Conservation (phyloP, 1,140 invertebrate genomes). For the Ceratosolen fusciceps region DNA sequence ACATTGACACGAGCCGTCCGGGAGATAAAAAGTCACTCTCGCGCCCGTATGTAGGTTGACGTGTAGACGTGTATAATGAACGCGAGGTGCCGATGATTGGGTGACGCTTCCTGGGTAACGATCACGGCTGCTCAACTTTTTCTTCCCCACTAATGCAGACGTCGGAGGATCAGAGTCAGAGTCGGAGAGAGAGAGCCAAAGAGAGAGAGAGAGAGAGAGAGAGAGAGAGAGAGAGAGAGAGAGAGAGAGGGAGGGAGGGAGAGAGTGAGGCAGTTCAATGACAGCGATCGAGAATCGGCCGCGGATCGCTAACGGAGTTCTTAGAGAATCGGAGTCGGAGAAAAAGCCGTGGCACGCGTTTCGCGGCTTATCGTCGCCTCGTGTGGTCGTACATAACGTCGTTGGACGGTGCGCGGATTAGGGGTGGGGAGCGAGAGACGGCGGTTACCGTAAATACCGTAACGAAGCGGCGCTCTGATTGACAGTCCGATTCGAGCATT, state of each 20-base stretch:
- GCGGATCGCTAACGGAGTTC: constrained; percentile 47
- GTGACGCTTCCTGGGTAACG: constrained; percentile 60
- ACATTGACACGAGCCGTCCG: constrained; percentile 11
- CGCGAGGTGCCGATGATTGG: constrained; percentile 53
- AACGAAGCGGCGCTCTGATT: constrained; percentile 10
- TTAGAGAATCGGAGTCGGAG: constrained; percentile 19
- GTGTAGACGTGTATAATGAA: not conserved
- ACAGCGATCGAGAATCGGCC: constrained; percentile 33
- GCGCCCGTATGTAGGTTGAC: not conserved
- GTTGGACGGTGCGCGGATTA: too few relatives aligned
- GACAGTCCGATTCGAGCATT: constrained; percentile 39
- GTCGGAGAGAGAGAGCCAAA: not conserved
- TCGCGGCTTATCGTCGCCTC: not conserved
- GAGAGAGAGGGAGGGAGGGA: not conserved
- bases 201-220: not conserved
- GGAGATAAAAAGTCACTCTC: not conserved
- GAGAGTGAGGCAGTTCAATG: not conserved
- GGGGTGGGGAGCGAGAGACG: not conserved
- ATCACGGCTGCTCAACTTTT: constrained; percentile 57
- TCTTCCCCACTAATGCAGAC: constrained; percentile 34
- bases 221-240: not conserved
- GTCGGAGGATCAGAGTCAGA: not conserved
- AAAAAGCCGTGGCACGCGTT: constrained; percentile 4
- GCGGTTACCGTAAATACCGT: too few relatives aligned
- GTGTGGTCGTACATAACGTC: not conserved